Evolutionary conservation across 2,888 invertebrate genomes (phyloP).

Genomic region (Odontothrips loti): DNA sequence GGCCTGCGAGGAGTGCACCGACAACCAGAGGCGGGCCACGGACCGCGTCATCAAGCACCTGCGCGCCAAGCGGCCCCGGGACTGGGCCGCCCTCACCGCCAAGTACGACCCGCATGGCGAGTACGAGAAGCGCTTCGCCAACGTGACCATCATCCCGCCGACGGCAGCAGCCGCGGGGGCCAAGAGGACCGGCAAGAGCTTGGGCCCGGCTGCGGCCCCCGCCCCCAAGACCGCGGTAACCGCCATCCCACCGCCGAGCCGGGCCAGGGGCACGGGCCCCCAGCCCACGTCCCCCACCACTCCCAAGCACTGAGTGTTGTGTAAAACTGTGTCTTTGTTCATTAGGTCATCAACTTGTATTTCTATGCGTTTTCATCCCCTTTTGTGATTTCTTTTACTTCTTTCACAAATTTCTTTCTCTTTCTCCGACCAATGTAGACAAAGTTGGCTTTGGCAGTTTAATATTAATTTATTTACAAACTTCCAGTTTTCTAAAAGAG

Average conservation of each 20-base stretch:
- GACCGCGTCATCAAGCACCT: constrained; percentile 56
- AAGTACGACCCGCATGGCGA: constrained; percentile 70
- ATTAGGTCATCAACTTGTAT: not conserved
- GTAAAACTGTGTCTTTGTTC: not conserved
- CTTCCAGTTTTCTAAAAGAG: not conserved
- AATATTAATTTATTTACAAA: not conserved
- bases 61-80: constrained; percentile 57
- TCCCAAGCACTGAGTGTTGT: not conserved
- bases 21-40: not conserved
- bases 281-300: no score
- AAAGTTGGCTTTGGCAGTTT: not conserved
- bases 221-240: not conserved
- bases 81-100: constrained; percentile 62
- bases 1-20: not conserved
- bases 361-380: not conserved
- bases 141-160: not conserved
- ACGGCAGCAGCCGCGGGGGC: not conserved
- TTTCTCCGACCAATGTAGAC: not conserved
- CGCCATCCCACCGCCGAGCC: not conserved
- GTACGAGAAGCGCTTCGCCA: constrained; percentile 43
- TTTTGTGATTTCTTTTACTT: not conserved
- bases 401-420: not conserved
- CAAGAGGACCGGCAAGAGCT: not conserved
- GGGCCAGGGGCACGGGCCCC: no score
- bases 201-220: not conserved